Conservation (phyloP, 2,113 vertebrate genomes). For the Ramphastos sulfuratus region DNA sequence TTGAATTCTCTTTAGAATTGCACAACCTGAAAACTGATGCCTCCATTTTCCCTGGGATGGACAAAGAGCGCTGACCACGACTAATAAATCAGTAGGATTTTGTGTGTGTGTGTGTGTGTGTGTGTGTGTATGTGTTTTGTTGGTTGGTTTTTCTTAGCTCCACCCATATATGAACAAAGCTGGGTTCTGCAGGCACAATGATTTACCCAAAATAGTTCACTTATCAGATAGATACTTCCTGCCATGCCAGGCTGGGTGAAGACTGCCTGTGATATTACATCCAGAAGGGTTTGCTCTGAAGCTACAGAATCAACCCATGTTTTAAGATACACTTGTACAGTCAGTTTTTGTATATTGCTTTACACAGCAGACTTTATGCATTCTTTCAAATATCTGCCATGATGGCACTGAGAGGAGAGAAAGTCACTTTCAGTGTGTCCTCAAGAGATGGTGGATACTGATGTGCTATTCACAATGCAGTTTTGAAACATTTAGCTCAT, state of each 20-base stretch:
- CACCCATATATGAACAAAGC: neutral
- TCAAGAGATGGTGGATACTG: neutral
- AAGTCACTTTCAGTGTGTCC: neutral
- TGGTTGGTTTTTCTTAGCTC: neutral
- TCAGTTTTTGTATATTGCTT: neutral
- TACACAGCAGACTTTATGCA: neutral
- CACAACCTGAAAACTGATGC: neutral
- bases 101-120: too few species aligned
- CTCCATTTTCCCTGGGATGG: neutral
- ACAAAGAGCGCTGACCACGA: neutral
- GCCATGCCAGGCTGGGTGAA: neutral
- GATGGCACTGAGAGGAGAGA: neutral
- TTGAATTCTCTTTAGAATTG: neutral
- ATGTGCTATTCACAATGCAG: neutral
- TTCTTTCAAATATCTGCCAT: neutral
- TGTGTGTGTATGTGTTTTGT: too few species aligned
- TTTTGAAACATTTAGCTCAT: neutral
- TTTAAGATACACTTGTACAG: neutral
- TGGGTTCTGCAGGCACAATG: neutral
- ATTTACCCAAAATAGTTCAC: slow-evolving; percentile 30
- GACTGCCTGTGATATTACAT: neutral
- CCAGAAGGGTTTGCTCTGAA: neutral
- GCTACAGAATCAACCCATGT: neutral
- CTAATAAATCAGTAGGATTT: neutral
- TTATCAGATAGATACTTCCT: slow-evolving; percentile 52